A percentile compares a stretch with the other conserved stretches of the same genome.
Evolutionary conservation across 2,797 vertebrate species (phyloP).

Genomic region (Hybognathus amarus): DNA sequence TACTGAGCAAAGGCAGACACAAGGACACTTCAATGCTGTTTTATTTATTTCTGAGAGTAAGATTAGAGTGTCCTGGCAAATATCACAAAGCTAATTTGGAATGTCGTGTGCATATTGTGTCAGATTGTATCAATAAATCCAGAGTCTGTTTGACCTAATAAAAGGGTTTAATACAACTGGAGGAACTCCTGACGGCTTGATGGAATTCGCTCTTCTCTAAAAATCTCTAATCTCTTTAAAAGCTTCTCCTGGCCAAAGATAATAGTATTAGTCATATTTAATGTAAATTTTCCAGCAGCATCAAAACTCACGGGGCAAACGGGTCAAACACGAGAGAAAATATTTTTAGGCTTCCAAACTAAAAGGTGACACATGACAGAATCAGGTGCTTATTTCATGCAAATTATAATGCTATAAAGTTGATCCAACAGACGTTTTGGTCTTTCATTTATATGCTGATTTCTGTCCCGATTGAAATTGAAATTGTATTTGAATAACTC

Average conservation of each 20-base stretch:
- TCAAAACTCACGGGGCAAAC: conserved; percentile 3
- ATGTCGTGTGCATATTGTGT: conserved; percentile 33
- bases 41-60: conserved; percentile 10
- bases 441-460: conserved; percentile 54
- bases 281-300: conserved; percentile 9
- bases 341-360: conserved; percentile 21
- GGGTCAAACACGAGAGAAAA: not conserved
- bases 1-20: conserved; percentile 39
- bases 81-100: conserved; percentile 34
- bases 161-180: conserved; percentile 32
- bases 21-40: conserved; percentile 11
- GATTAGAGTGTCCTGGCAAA: conserved; percentile 42
- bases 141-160: conserved; percentile 47
- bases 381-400: conserved; percentile 39
- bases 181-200: conserved; percentile 43
- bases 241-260: conserved; percentile 55
- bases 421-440: conserved; percentile 15
- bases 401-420: not conserved
- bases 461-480: conserved; percentile 36
- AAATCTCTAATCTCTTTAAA: conserved; percentile 56
- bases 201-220: conserved; percentile 45
- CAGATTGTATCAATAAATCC: conserved; percentile 40
- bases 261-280: conserved; percentile 32
- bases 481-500: conserved; percentile 51
- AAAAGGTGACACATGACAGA: conserved; percentile 24